Percentiles rank a stretch among this genome's conserved stretches.
These are phyloP conservation scores for Sinosuthora webbiana DNA, from an alignment of 2,113 vertebrate species.

Conservation along the genomic window DNA sequence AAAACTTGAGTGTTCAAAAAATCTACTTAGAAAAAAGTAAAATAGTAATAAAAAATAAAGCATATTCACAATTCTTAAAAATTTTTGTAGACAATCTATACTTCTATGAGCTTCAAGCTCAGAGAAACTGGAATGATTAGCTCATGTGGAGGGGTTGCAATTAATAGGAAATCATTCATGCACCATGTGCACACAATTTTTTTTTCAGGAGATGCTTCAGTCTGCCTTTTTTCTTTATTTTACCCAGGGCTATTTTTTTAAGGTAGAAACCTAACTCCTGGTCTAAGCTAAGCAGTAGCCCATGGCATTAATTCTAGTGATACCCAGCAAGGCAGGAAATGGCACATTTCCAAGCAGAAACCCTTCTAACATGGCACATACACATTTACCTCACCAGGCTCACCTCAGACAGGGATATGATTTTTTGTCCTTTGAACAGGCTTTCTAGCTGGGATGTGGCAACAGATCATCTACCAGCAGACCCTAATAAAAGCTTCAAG, in stretches of 20 bases:
- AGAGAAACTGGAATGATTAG: not conserved
- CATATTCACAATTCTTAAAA: not conserved
- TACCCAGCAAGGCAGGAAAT: not conserved
- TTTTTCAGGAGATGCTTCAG: not conserved
- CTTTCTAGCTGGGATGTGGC: not conserved
- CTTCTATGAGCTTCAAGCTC: not conserved
- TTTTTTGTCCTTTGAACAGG: not conserved
- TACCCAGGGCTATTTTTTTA: not conserved
- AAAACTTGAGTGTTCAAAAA: not conserved
- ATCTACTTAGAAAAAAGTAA: not conserved
- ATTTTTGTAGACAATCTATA: not conserved
- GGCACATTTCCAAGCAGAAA: not conserved
- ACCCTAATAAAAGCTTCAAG: not conserved
- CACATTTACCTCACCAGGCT: not conserved
- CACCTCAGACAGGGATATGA: not conserved
- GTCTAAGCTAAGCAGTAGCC: not conserved
- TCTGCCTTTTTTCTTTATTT: not conserved
- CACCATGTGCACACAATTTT: not conserved
- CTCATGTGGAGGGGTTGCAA: not conserved
- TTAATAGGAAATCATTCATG: not conserved
- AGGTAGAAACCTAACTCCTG: not conserved
- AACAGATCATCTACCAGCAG: not conserved
- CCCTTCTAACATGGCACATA: not conserved
- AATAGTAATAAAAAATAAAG: not conserved
- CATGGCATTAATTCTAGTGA: not conserved